Conservation (phyloP, 2,113 vertebrate species). For the Lethenteron camtschaticum region DNA sequence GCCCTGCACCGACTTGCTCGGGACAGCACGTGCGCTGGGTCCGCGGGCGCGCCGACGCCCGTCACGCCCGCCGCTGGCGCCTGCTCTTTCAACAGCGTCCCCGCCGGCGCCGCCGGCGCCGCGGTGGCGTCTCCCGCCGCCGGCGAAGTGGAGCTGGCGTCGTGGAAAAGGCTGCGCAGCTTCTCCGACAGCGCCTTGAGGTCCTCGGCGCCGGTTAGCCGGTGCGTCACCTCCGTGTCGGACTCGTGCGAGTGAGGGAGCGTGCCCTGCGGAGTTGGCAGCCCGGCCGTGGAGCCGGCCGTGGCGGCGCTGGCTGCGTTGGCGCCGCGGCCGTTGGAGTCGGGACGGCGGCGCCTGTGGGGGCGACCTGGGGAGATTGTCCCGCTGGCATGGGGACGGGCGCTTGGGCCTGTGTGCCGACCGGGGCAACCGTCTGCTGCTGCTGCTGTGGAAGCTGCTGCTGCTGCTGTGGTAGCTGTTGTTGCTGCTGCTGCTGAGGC, state of each 20-base stretch:
- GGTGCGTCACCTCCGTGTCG: background rate
- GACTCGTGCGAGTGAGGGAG: constrained; percentile 1
- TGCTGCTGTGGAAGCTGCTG: background rate
- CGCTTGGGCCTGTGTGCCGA: no score
- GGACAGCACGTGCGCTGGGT: background rate
- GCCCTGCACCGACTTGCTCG: background rate
- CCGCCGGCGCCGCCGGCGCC: no score
- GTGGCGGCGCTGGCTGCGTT: background rate
- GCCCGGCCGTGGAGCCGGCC: background rate
- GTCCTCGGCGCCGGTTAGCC: constrained; percentile 1
- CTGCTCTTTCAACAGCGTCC: no score
- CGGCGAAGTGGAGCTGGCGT: background rate
- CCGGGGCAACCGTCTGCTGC: no score
- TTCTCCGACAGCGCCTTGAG: constrained; percentile 2
- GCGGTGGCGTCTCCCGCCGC: no score
- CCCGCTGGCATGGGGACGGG: background rate
- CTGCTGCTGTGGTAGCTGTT: background rate
- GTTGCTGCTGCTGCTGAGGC: background rate
- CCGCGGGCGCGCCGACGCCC: background rate
- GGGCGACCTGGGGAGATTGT: background rate
- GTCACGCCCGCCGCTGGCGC: no score
- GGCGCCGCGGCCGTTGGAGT: background rate
- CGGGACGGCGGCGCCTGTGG: background rate
- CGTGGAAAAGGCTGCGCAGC: constrained; percentile 3
- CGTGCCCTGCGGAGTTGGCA: background rate